phyloP scores from a whole-genome alignment of 1,140 invertebrate species.

The Heliconius nattereri region DNA sequence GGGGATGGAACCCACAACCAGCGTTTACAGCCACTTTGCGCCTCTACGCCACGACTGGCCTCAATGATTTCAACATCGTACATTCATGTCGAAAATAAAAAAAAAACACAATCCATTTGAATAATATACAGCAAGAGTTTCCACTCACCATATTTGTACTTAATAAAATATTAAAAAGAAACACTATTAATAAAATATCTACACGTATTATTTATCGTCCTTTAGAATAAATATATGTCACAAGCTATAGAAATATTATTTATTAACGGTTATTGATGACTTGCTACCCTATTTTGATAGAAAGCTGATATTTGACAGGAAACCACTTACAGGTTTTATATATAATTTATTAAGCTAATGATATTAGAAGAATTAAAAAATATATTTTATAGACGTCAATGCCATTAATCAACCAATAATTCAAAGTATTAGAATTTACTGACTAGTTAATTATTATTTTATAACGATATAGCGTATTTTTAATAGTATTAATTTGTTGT shows the following conservation, averaged over 20 bases:
- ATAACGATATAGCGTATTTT: too few relatives aligned
- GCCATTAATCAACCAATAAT: background rate
- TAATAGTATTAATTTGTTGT: too few relatives aligned
- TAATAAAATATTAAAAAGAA: too few relatives aligned
- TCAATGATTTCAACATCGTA: too few relatives aligned
- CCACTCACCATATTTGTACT: too few relatives aligned
- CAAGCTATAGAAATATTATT: conserved; percentile 17
- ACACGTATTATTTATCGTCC: background rate
- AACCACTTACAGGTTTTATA: conserved; percentile 18
- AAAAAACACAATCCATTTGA: too few relatives aligned
- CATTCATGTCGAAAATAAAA: too few relatives aligned
- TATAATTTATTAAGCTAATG: background rate
- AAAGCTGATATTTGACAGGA: conserved; percentile 11
- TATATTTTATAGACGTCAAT: background rate
- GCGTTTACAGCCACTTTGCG: too few relatives aligned
- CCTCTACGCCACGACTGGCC: accelerated
- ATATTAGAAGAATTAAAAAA: background rate
- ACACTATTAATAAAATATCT: too few relatives aligned
- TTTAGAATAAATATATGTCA: background rate
- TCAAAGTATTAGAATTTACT: background rate
- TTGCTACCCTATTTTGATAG: conserved; percentile 22
- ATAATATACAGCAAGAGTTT: too few relatives aligned
- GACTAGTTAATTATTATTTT: too few relatives aligned
- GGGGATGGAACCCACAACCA: too few relatives aligned
- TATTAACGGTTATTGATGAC: conserved; percentile 35